Percentiles rank a stretch among this genome's conserved stretches.
phyloP scores from a whole-genome alignment of 2,797 vertebrate species.

The Perodicticus potto region DNA sequence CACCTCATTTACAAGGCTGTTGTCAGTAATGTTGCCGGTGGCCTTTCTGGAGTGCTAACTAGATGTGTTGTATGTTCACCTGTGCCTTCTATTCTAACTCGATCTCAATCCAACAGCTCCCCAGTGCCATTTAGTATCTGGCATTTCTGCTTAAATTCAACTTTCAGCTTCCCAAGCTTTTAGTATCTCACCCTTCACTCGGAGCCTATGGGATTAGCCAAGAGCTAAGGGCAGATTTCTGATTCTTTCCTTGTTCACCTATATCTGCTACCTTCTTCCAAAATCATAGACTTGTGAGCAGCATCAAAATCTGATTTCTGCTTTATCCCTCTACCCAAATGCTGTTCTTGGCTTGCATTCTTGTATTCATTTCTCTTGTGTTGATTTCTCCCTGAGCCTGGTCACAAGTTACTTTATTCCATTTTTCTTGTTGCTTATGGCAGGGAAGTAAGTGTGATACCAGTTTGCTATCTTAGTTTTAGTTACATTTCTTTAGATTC shows the following conservation, averaged over 20 bases:
- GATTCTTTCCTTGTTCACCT: background rate
- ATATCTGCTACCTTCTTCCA: background rate
- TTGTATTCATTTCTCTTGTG: no score
- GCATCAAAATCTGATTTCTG: background rate
- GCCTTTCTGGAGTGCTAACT: background rate
- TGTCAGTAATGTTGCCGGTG: background rate
- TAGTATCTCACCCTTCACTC: background rate
- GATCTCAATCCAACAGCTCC: background rate
- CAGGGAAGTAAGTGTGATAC: background rate
- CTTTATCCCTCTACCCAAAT: background rate
- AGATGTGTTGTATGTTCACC: background rate
- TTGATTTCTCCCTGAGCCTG: background rate
- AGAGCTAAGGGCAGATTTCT: background rate
- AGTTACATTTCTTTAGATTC: slow-evolving; percentile 50
- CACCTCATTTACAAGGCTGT: background rate
- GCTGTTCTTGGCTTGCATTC: background rate
- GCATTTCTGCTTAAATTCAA: background rate
- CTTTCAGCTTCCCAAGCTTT: background rate
- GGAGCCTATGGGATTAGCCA: background rate
- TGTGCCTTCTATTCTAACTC: background rate
- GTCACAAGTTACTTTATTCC: background rate
- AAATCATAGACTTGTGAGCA: background rate
- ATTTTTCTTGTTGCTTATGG: background rate
- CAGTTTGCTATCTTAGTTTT: slow-evolving; percentile 55
- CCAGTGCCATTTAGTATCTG: background rate